A percentile compares a stretch with the other conserved stretches of the same genome.
Conservation (phyloP, 2,113 vertebrate genomes). For the Solea solea region DNA sequence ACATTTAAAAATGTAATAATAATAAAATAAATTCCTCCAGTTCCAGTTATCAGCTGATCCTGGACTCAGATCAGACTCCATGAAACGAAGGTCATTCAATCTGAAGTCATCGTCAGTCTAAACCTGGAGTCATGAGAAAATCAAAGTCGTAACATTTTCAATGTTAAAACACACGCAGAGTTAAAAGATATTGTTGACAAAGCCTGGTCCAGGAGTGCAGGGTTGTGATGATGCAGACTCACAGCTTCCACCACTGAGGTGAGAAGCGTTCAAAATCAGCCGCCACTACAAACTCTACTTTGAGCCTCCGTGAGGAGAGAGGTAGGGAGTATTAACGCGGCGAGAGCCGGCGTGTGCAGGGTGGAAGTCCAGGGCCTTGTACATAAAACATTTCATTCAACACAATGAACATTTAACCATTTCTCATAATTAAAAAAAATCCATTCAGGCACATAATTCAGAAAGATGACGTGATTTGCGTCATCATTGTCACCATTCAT, state of each 20-base stretch:
- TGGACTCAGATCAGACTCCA: too few species aligned
- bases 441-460: conserved; percentile 55
- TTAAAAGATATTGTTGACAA: not conserved
- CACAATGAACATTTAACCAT: conserved; percentile 6
- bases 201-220: conserved; percentile 12
- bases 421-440: conserved; percentile 40
- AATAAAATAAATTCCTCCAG: not conserved
- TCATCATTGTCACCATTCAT: conserved; percentile 10
- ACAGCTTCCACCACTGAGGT: conserved; percentile 9
- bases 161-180: not conserved
- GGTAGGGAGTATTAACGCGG: conserved; percentile 48
- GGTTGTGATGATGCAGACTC: conserved; percentile 6
- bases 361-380: conserved; percentile 18
- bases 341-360: conserved; percentile 8
- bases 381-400: conserved; percentile 32
- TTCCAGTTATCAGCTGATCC: too few species aligned
- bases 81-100: conserved; percentile 1
- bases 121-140: not conserved
- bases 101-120: not conserved
- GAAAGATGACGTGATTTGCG: conserved; percentile 17
- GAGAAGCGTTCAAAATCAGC: conserved; percentile 3
- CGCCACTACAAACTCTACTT: conserved; percentile 5
- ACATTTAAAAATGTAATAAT: conserved; percentile 15
- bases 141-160: not conserved
- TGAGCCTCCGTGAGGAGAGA: conserved; percentile 45